Evolutionary conservation across 1,140 invertebrate species (phyloP).

Genomic region (Drosophila elegans): DNA sequence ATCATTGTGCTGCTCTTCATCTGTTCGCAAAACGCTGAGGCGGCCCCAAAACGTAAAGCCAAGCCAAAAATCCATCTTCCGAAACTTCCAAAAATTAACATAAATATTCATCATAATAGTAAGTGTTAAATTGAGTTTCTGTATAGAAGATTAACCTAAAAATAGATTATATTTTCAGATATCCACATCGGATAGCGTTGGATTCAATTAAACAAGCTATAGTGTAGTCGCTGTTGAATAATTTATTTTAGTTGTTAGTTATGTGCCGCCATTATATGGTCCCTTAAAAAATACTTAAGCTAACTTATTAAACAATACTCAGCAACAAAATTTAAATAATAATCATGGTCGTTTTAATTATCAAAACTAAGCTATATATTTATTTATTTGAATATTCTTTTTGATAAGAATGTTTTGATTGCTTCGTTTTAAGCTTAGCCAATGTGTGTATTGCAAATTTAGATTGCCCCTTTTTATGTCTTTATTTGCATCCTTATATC

Average conservation of each 20-base stretch:
- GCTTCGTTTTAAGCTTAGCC: no score
- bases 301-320: not conserved
- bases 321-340: not conserved
- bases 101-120: constrained; percentile 74
- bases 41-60: constrained; percentile 46
- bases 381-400: not conserved
- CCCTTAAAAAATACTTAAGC: not conserved
- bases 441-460: not conserved
- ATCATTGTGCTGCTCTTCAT: constrained; percentile 27
- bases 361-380: not conserved
- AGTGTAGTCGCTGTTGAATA: not conserved
- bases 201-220: not conserved
- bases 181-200: constrained; percentile 55
- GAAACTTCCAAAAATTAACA: constrained; percentile 44
- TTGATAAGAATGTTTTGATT: not conserved
- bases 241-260: not conserved
- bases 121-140: constrained; percentile 18
- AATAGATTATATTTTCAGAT: constrained; percentile 36
- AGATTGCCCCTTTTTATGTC: not conserved
- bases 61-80: constrained; percentile 11
- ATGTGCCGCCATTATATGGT: not conserved
- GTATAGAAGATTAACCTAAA: not conserved
- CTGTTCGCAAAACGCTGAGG: constrained; percentile 19
- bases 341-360: not conserved
- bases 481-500: not conserved